Conservation (phyloP, 2,113 vertebrate species). For the Dromiciops gliroides region DNA sequence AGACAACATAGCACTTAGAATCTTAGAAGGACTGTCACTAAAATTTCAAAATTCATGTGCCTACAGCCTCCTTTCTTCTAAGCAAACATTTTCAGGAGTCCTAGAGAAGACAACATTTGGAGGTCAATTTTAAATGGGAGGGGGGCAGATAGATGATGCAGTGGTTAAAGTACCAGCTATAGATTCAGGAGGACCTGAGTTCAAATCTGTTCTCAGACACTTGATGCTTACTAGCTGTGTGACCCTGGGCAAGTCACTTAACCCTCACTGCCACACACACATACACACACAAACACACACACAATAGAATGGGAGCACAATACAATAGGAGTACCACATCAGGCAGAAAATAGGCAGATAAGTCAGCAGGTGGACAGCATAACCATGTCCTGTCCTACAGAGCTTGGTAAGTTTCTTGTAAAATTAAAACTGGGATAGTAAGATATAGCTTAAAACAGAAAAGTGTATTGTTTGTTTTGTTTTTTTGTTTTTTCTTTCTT, state of each 20-base stretch:
- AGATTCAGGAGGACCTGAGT: too few relatives aligned
- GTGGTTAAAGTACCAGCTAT: too few relatives aligned
- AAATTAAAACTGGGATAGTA: constrained; percentile 11
- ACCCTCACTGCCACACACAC: too few relatives aligned
- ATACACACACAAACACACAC: too few relatives aligned
- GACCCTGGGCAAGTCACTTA: too few relatives aligned
- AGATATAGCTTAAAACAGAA: background rate
- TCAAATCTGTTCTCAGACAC: too few relatives aligned
- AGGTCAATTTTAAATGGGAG: constrained; percentile 65
- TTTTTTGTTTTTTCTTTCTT: background rate
- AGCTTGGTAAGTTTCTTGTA: constrained; percentile 9
- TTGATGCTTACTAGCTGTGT: too few relatives aligned
- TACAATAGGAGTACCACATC: background rate
- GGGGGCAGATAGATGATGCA: too few relatives aligned
- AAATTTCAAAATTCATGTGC: constrained; percentile 50
- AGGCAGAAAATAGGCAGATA: background rate
- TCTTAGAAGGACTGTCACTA: constrained; percentile 20
- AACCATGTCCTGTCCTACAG: background rate
- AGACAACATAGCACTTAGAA: background rate
- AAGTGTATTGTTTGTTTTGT: background rate
- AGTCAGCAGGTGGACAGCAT: background rate
- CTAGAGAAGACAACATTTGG: constrained; percentile 58
- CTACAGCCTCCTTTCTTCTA: constrained; percentile 32
- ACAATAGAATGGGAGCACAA: constrained; percentile 57
- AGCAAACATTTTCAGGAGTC: constrained; percentile 55